A percentile compares a stretch with the other conserved stretches of the same genome.
Conservation (phyloP, 2,113 vertebrate genomes). For the western clawed frog (Xenopus tropicalis) region DNA sequence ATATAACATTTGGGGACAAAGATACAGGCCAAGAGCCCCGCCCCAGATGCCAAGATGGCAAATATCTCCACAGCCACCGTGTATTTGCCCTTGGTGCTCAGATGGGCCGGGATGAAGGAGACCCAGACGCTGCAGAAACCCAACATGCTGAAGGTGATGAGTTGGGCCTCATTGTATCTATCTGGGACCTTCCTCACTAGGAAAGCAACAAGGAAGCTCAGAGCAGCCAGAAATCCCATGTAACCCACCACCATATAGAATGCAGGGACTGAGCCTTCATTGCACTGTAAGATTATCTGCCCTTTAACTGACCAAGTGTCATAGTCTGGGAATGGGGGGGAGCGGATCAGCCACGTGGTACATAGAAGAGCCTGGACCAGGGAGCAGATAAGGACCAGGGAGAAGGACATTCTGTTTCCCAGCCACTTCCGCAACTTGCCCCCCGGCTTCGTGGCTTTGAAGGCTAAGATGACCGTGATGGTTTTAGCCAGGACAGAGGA, state of each 20-base stretch:
- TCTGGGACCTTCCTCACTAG: neutral
- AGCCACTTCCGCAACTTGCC: neutral
- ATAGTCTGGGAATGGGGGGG: neutral
- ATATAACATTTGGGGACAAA: neutral
- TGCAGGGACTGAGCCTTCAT: neutral
- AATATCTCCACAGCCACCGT: neutral
- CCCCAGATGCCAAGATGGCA: neutral
- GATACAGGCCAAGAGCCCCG: neutral
- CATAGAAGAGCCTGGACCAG: neutral
- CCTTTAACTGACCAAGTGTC: neutral
- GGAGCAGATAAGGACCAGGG: neutral
- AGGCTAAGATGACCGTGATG: neutral
- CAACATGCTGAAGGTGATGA: neutral
- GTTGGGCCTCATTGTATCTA: neutral
- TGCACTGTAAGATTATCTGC: neutral
- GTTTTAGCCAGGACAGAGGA: neutral
- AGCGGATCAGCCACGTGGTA: neutral
- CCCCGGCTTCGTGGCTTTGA: neutral
- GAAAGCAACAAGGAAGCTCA: neutral
- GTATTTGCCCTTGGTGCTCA: neutral
- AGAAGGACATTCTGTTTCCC: neutral
- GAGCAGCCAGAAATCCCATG: neutral
- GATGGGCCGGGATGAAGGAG: neutral
- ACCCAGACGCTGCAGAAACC: neutral
- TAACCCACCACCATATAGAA: neutral